phyloP scores from a whole-genome alignment of 2,113 vertebrate species.

The Heterotis niloticus region DNA sequence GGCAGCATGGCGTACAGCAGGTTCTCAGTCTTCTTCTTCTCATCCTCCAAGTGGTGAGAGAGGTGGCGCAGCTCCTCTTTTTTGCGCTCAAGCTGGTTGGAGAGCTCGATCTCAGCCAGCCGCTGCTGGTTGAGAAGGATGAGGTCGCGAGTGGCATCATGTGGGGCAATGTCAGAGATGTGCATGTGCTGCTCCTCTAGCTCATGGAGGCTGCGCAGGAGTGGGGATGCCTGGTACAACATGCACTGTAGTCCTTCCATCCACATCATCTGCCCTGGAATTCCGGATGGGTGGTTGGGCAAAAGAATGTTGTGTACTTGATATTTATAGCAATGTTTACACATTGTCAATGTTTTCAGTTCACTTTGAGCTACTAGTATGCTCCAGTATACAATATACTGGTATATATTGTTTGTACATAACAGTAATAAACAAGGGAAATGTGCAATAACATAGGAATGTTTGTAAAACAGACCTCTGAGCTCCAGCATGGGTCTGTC shows the following conservation, averaged over 20 bases:
- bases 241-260: conserved; percentile 71
- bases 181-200: conserved; percentile 74
- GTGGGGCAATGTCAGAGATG: conserved; percentile 72
- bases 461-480: conserved; percentile 47
- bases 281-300: no score
- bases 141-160: conserved; percentile 72
- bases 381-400: no score
- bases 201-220: conserved; percentile 69
- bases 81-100: conserved; percentile 75
- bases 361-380: no score
- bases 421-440: no score
- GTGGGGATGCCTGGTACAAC: conserved; percentile 73
- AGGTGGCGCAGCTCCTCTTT: conserved; percentile 71
- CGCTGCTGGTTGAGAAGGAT: conserved; percentile 78
- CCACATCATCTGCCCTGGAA: conserved; percentile 75
- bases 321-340: no score
- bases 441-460: conserved; percentile 32
- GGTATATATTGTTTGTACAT: no score
- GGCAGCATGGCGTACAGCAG: conserved; percentile 70
- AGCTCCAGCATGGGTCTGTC: conserved; percentile 55
- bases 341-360: no score
- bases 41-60: conserved; percentile 59
- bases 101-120: conserved; percentile 74
- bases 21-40: conserved; percentile 72
- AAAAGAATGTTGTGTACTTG: no score